Base-by-base conservation (phyloP, 2,797 vertebrate species). In the Synaphobranchus kaupii region DNA sequence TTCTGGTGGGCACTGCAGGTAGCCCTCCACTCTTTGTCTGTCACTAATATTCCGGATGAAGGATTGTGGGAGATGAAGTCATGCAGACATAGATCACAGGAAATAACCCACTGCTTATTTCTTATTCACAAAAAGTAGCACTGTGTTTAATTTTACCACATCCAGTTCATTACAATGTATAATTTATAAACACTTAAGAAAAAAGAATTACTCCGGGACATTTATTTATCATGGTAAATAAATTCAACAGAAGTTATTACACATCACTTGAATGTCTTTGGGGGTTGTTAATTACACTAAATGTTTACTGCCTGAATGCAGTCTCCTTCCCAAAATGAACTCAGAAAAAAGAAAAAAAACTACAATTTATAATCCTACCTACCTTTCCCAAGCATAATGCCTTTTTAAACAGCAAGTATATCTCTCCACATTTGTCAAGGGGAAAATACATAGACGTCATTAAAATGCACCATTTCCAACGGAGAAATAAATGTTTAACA, bases 141-240 rank as follows among this genome's bases (percentile, higher is more conserved):
- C 34, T 88, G 85, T 78, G 83, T 92, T 93, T 90, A 87, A 94
- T 93, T 92, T 89, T 87, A 90, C 89, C 87, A 87, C 83, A n/a
- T 71, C 84, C 89, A 88, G 92, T 93, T 87, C 54, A 92, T 92
- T 91, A 88, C 88, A 84, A 90, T 91, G 60, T 91, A 90, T 91
- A 89, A 95, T 94, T 91, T 89, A 93, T 81, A 90, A 93, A 90
- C 89, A 88, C 90, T 95, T 34, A n/a, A 47, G 48, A 89, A 90
- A 92, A 90, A 90, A 88, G 81, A 89, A 94, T 94, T 92, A 93
- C 82, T 93, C 91, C 89, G 56, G 83, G 76, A 87, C 91, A 88
- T 93, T 92, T 76, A 92, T 93, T 93, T 91, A 90, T 89, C 93
- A 91, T 87, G 87, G 87, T 92, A 90, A 91, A 88, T 80, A 92